Evolutionary conservation across 2,888 invertebrate species (phyloP), one percentile per base, ranked within the genome.

Genomic region (Melipona beecheii): DNA sequence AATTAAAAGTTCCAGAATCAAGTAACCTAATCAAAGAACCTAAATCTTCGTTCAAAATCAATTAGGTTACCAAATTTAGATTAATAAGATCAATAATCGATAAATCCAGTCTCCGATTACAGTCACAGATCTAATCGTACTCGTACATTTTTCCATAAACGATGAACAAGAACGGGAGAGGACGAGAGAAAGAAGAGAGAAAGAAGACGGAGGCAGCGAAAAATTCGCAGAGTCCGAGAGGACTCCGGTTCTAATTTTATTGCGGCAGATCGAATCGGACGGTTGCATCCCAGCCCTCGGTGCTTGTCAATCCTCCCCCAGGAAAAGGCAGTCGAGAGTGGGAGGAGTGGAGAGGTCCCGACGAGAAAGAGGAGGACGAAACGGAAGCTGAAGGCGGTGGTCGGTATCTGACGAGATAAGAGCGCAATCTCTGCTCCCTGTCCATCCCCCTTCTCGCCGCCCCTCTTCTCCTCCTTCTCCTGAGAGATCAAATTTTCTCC

Each of bases 321-420:
- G 76, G 80, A 83, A 81, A 81, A 78, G 78, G 66, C 78, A 60
- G 69, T 78, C 81, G 27, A 68, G 64, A 36, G 24, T 36, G 24
- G 68, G 31, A 64, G 77, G 75, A 64, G 71, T 74, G 76, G 75
- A 31, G 21, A 31, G 64, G 31, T 64, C 64, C 13, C 73, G 70
- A 77, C 79, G 79, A 73, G 80, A 79, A 50, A 60, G 60, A 50
- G 77, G 75, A 92, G 85, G 84, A 92, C 91, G 90, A 87, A 88
- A 86, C 87, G 84, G 87, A 92, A 92, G 90, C 88, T 82, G 87
- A 86, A 87, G 88, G 83, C 85, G 87, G 83, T 86, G 87, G 83
- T 86, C 84, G 92, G 93, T 94, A 92, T 93, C 94, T 88, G 89
- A 87, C 93, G 92, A 93, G 93, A 93, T 91, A 84, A 85, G 91